Evolutionary conservation across 2,888 invertebrate genomes (phyloP), one percentile per base, ranked within the genome.

Genomic region (Corythucha ciliata): DNA sequence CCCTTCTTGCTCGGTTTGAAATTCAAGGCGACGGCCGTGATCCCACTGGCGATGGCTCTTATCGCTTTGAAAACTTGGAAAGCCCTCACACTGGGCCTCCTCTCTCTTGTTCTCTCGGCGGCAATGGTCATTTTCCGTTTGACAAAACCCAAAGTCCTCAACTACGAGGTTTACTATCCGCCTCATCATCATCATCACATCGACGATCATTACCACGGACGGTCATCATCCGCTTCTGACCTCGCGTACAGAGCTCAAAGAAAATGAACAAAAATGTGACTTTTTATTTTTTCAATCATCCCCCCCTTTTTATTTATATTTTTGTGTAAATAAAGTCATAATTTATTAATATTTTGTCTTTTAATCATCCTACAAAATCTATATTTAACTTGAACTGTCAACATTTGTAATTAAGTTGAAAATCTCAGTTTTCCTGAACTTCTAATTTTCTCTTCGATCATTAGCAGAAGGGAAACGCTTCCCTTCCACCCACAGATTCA

Each of bases 41-140:
- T 87, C 34, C 89, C 88, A 0, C 68, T 88, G 55, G 84, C 84
- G 12, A 73, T 89, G 52, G 83, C 85, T 27, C 70, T 88, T 53
- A 88, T 89, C 63, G 89, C 89, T 0, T 72, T 88, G 51, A 88
- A 88, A 69, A 87, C 89, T 14, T 89, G 89, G 89, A 89, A 89
- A 68, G 89, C 89, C 34, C 72, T 88, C 61, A 88, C 89, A 7
- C 74, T 89, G 59, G 88, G 87, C 55, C 78, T 89, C 4, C 76
- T 89, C 54, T 88, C 88, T 2, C 70, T 89, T 64, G 88, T 88
- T 21, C 72, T 88, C 39, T 86, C 88, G 58, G 87, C 84, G 58
- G 88, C 88, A 53, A 76, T 88, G 76, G 76, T 88, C 46, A 83
- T 89, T 67, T 88, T 88, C 73, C 87, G 86, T 70, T 77, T 88